Evolutionary conservation across 2,797 vertebrate genomes (phyloP).

Genomic region (Smutsia gigantea): DNA sequence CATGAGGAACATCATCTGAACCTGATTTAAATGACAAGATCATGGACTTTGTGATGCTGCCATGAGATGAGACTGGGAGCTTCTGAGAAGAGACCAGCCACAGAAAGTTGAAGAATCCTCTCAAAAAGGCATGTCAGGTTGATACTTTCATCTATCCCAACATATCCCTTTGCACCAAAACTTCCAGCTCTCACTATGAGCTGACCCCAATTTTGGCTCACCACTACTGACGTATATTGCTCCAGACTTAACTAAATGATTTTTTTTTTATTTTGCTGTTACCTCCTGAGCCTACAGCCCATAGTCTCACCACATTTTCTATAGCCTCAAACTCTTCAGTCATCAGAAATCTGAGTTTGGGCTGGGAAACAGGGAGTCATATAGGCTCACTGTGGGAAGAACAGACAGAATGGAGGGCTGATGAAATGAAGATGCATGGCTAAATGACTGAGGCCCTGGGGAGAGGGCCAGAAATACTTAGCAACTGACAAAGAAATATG

Average conservation of each 20-base stretch:
- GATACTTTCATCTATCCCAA: not conserved
- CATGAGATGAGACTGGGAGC: too few relatives aligned
- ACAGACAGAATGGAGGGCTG: not conserved
- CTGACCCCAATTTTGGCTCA: not conserved
- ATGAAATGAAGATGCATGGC: not conserved
- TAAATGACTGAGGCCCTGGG: not conserved
- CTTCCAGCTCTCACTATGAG: not conserved
- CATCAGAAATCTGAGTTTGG: not conserved
- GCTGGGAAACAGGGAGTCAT: not conserved
- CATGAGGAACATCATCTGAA: too few relatives aligned
- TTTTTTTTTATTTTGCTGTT: not conserved
- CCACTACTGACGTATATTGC: not conserved
- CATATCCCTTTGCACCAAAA: not conserved
- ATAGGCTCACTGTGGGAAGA: not conserved
- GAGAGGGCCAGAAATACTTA: not conserved
- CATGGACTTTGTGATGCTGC: too few relatives aligned
- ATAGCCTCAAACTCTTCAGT: not conserved
- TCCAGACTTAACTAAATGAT: not conserved
- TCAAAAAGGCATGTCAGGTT: not conserved
- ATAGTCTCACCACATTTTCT: not conserved
- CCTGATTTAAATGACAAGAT: too few relatives aligned
- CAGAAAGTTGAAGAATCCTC: not conserved
- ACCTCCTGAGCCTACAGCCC: not conserved
- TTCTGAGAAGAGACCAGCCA: not conserved
- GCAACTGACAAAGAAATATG: not conserved